phyloP scores from a whole-genome alignment of 2,797 vertebrate genomes.

The Kryptolebias ocellatus region DNA sequence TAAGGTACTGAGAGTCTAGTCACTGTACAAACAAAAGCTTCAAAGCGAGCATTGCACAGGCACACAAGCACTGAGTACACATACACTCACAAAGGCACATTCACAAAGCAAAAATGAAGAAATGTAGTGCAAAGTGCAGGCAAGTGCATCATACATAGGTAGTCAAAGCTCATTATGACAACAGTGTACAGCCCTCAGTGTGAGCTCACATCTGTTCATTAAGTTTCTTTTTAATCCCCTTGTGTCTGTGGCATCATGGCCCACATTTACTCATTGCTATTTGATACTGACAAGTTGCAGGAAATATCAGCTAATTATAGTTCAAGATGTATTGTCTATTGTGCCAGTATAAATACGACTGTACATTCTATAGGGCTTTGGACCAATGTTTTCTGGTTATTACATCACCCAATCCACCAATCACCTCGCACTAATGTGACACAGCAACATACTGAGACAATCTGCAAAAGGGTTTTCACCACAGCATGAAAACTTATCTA shows the following conservation, averaged over 20 bases:
- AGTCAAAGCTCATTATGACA: conserved; percentile 24
- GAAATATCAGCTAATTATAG: conserved; percentile 58
- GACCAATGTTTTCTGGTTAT: conserved; percentile 55
- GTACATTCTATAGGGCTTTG: conserved; percentile 40
- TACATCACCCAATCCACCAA: conserved; percentile 43
- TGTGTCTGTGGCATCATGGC: conserved; percentile 26
- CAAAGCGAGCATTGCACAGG: conserved; percentile 54
- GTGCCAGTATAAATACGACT: conserved; percentile 8
- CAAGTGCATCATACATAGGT: conserved; percentile 19
- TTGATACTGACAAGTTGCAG: conserved; percentile 39
- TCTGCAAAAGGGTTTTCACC: conserved; percentile 56
- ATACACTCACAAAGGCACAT: conserved; percentile 1
- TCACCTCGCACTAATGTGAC: conserved; percentile 43
- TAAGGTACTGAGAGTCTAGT: conserved; percentile 66
- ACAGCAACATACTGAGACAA: conserved; percentile 48
- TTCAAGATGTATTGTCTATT: conserved; percentile 47
- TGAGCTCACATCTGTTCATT: conserved; percentile 37
- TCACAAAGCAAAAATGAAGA: conserved; percentile 18
- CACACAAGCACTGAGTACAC: conserved; percentile 16
- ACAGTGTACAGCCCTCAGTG: conserved; percentile 19
- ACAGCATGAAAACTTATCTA: conserved; percentile 60
- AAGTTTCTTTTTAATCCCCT: conserved; percentile 36
- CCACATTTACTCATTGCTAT: conserved; percentile 35
- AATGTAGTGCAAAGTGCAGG: conserved; percentile 22
- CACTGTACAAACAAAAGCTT: conserved; percentile 72